Evolutionary conservation across 2,113 vertebrate genomes (phyloP), one percentile per base, ranked within the genome.

Genomic region (Calidris pugnax): DNA sequence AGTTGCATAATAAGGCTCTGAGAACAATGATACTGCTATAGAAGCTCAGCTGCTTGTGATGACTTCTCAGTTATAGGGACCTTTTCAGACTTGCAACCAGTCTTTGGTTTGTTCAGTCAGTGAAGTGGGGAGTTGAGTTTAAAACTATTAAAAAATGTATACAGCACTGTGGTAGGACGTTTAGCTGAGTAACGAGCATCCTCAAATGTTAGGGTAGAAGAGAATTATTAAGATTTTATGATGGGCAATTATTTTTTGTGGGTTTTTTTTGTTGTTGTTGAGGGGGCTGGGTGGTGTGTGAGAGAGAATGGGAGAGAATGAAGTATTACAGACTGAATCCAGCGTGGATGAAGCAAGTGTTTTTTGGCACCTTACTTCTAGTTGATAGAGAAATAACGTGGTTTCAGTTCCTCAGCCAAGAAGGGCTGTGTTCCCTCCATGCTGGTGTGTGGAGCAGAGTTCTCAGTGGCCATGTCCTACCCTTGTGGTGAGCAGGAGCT

Each of bases 21-120:
- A 48, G 83, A 39, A 66, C 26, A 27, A 10, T 6, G n/a, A 15
- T 48, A 17, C 41, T 83, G 35, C 43, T 63, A 18, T 39, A 41
- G 48, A 51, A 64, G 30, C 64, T 82, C 41, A 66, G 53, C 73
- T 85, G 75, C 75, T 60, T 63, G 28, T 28, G 60, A 43, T 92
- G 71, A 68, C 53, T 64, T 72, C 57, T 69, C 37, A 24, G 22
- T 80, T 73, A 56, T 3, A 81, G 77, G 68, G 84, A 35, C 33
- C 39, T 39, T 74, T 74, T 88, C 43, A 90, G 78, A 48, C 39
- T 83, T 91, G 28, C 5, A 83, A 4, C 22, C 5, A 4, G 41
- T 85, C 35, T 93, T 89, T 48, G 72, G 32, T 79, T 75, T 67
- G 20, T 83, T 83, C 48, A 24, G 41, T 85, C 74, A 57, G 78